Conservation (phyloP, 2,888 invertebrate species). For the Anthoptus insignis region DNA sequence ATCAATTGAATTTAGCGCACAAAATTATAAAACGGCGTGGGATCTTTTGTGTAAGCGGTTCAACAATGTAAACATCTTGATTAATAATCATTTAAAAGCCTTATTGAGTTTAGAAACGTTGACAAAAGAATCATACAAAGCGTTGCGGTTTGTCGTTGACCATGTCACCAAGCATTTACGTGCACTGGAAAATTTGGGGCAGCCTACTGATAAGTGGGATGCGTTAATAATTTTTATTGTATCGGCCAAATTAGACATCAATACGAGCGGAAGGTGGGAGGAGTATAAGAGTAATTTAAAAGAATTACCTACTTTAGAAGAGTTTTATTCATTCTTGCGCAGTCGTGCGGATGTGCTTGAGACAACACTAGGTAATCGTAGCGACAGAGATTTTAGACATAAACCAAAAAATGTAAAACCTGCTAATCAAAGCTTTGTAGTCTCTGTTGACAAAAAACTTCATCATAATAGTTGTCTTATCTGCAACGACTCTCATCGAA, state of each 20-base stretch:
- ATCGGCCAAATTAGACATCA: neutral
- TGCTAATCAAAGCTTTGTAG: neutral
- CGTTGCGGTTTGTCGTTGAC: constrained; percentile 12
- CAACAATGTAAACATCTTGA: constrained; percentile 9
- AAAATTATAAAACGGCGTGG: constrained; percentile 19
- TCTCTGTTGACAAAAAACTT: neutral
- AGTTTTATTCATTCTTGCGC: constrained; percentile 16
- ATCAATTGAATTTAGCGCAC: constrained; percentile 18
- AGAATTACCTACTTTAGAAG: constrained; percentile 9
- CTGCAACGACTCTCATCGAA: constrained; percentile 4
- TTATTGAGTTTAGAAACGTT: neutral
- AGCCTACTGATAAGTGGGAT: neutral
- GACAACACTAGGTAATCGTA: constrained; percentile 12
- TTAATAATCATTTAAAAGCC: constrained; percentile 19
- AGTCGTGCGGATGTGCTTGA: constrained; percentile 9
- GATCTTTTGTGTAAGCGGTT: constrained; percentile 11
- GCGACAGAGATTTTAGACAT: constrained; percentile 2
- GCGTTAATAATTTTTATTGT: neutral
- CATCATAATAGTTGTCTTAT: neutral
- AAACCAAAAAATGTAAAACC: neutral
- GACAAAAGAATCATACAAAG: neutral
- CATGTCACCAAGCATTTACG: constrained; percentile 2
- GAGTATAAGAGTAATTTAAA: neutral
- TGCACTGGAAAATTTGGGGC: neutral
- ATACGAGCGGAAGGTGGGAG: neutral